phyloP scores from a whole-genome alignment of 2,113 vertebrate species.

The Syrrhaptes paradoxus region DNA sequence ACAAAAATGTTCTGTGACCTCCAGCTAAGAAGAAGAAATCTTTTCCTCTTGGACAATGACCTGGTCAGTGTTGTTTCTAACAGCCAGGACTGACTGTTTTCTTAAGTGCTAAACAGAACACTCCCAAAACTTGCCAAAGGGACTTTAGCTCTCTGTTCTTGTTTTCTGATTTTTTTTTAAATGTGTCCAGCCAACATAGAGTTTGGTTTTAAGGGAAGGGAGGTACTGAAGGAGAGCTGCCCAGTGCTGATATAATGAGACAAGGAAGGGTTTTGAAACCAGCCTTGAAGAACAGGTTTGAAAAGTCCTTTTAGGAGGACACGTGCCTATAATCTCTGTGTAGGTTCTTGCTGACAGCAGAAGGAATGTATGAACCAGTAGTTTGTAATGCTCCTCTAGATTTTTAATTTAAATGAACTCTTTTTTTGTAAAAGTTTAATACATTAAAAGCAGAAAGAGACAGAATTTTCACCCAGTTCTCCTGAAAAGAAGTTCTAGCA shows the following conservation, averaged over 20 bases:
- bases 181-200: not conserved
- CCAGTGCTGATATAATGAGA: not conserved
- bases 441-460: not conserved
- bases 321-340: not conserved
- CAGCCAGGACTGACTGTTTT: not conserved
- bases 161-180: not conserved
- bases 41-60: not conserved
- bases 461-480: not conserved
- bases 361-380: not conserved
- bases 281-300: not conserved
- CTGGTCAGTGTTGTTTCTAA: not conserved
- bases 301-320: not conserved
- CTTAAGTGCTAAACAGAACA: not conserved
- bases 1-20: not conserved
- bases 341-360: not conserved
- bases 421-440: not conserved
- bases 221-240: not conserved
- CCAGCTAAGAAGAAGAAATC: not conserved
- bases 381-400: not conserved
- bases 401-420: not conserved
- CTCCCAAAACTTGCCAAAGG: not conserved
- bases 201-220: not conserved
- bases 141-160: not conserved
- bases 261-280: not conserved
- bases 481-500: conserved; percentile 1